Conservation (phyloP, 2,888 invertebrate genomes). For the Polia nebulosa region DNA sequence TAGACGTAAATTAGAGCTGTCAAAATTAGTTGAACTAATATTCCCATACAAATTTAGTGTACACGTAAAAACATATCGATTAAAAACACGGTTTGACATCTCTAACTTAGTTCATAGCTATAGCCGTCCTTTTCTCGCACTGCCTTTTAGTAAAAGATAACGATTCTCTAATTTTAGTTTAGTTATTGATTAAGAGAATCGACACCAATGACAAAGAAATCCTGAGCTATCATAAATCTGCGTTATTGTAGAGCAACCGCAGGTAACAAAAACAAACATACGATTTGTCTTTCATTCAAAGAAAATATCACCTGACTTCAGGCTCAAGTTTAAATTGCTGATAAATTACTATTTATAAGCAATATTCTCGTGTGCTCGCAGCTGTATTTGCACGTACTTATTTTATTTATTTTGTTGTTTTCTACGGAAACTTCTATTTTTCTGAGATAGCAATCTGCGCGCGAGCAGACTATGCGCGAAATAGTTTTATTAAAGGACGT, state of each 20-base stretch:
- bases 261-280: slow-evolving; percentile 25
- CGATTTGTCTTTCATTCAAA: slow-evolving; percentile 34
- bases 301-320: slow-evolving; percentile 43
- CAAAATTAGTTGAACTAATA: too few species aligned
- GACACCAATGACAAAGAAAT: background rate
- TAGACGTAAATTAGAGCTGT: too few species aligned
- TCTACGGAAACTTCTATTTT: slow-evolving; percentile 48
- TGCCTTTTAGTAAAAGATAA: too few species aligned
- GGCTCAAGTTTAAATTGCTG: slow-evolving; percentile 47
- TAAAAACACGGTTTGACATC: too few species aligned
- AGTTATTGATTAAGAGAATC: too few species aligned
- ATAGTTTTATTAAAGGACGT: slow-evolving; percentile 35
- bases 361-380: slow-evolving; percentile 45
- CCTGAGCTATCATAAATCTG: background rate
- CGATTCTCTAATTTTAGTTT: too few species aligned
- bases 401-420: slow-evolving; percentile 44
- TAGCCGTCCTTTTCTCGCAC: too few species aligned
- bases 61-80: too few species aligned
- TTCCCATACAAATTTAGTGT: too few species aligned
- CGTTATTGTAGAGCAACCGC: slow-evolving; percentile 9
- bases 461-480: slow-evolving; percentile 14
- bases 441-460: slow-evolving; percentile 28
- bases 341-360: slow-evolving; percentile 50
- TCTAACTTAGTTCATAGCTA: too few species aligned
- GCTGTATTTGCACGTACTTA: slow-evolving; percentile 37